A percentile compares a stretch with the other conserved stretches of the same genome.
Evolutionary conservation across 1,140 invertebrate genomes (phyloP).

Genomic region (Aleiodes sp.): DNA sequence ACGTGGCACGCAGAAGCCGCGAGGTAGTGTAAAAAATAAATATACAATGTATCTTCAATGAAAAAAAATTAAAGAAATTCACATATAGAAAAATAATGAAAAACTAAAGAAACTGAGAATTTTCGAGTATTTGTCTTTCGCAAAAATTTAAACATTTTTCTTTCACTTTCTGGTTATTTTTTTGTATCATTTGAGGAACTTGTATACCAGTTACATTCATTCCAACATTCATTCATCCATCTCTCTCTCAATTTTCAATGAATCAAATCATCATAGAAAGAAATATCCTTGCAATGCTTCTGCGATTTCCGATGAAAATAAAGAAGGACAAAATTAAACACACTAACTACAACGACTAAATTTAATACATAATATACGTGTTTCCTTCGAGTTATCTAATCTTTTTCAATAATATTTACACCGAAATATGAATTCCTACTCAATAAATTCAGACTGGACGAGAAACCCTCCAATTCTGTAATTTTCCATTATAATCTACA

Average conservation of each 20-base stretch:
- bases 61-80: neutral
- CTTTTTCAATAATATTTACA: slow-evolving; percentile 26
- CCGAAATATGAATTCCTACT: slow-evolving; percentile 5
- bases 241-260: slow-evolving; percentile 27
- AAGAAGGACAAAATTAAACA: slow-evolving; percentile 21
- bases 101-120: slow-evolving; percentile 48
- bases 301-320: slow-evolving; percentile 29
- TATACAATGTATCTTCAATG: neutral
- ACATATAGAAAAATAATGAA: neutral
- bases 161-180: slow-evolving; percentile 51
- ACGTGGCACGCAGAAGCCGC: neutral
- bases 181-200: slow-evolving; percentile 62
- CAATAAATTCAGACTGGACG: slow-evolving; percentile 6
- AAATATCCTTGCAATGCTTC: too few species aligned
- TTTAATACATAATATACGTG: slow-evolving; percentile 19
- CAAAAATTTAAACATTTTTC: too few species aligned
- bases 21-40: slow-evolving; percentile 19
- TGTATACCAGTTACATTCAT: slow-evolving; percentile 61
- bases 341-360: slow-evolving; percentile 36
- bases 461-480: neutral
- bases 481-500: neutral
- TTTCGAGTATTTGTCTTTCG: slow-evolving; percentile 18
- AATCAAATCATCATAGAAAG: too few species aligned
- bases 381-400: neutral
- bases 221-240: slow-evolving; percentile 35